Conservation (phyloP, 2,797 vertebrate species). For the Argya squamiceps region DNA sequence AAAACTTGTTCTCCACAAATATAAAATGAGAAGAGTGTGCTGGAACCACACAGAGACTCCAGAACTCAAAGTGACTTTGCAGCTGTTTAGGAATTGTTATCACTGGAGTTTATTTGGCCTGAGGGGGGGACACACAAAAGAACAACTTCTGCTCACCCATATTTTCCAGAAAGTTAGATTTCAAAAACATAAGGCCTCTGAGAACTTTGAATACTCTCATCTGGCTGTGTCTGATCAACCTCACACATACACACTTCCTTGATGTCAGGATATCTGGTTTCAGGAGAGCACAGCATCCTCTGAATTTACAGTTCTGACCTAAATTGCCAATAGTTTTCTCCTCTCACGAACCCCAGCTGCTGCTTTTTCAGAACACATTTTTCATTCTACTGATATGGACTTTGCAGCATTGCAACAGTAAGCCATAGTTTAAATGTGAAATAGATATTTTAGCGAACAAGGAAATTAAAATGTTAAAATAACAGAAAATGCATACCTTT, state of each 20-base stretch:
- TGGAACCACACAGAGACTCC: not conserved
- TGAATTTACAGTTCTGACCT: not conserved
- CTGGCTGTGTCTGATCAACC: not conserved
- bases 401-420: not conserved
- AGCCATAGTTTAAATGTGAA: not conserved
- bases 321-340: not conserved
- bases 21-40: not conserved
- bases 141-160: not conserved
- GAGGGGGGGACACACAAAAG: not conserved
- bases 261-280: not conserved
- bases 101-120: not conserved
- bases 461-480: not conserved
- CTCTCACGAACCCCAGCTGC: rapidly evolving
- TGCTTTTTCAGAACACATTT: not conserved
- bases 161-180: not conserved
- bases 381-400: not conserved
- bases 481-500: constrained; percentile 42
- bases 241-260: not conserved
- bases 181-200: not conserved
- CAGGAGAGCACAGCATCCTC: not conserved
- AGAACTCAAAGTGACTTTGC: not conserved
- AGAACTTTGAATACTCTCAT: not conserved
- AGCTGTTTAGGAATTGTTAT: not conserved
- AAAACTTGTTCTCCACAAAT: not conserved
- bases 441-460: not conserved